phyloP scores from a whole-genome alignment of 2,888 invertebrate genomes.

The Rugalucina vietnamica region DNA sequence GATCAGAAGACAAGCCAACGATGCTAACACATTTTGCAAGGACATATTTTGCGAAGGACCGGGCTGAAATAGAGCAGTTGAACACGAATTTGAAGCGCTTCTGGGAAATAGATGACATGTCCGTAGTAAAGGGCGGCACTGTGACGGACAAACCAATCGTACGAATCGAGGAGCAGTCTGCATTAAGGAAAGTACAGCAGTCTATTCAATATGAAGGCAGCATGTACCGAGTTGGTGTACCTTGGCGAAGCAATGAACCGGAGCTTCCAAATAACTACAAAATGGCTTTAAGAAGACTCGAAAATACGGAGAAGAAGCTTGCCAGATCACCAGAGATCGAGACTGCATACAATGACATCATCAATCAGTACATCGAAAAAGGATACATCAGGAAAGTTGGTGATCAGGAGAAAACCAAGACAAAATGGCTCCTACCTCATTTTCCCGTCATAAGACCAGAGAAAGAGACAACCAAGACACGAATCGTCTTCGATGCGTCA shows the following conservation, averaged over 20 bases:
- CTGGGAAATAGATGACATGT: conserved; percentile 27
- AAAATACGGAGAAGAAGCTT: conserved; percentile 24
- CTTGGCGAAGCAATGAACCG: conserved; percentile 30
- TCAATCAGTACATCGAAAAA: neutral
- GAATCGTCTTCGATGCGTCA: no score
- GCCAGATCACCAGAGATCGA: neutral
- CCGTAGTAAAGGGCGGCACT: neutral
- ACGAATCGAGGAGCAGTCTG: neutral
- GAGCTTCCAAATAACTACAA: conserved; percentile 23
- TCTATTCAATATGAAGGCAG: neutral
- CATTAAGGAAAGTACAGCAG: neutral
- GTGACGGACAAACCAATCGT: neutral
- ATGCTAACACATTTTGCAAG: neutral
- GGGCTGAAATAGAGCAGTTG: neutral
- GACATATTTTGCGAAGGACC: neutral
- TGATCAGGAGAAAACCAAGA: no score
- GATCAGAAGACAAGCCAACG: neutral
- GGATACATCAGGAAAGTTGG: conserved; percentile 20
- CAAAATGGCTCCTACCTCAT: no score
- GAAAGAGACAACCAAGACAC: no score
- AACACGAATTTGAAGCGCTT: conserved; percentile 6
- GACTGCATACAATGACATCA: neutral
- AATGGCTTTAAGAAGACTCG: conserved; percentile 21
- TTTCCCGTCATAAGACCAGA: no score
- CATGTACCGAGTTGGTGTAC: conserved; percentile 34